phyloP scores from a whole-genome alignment of 2,888 invertebrate genomes.

The Drosophila lacicola region DNA sequence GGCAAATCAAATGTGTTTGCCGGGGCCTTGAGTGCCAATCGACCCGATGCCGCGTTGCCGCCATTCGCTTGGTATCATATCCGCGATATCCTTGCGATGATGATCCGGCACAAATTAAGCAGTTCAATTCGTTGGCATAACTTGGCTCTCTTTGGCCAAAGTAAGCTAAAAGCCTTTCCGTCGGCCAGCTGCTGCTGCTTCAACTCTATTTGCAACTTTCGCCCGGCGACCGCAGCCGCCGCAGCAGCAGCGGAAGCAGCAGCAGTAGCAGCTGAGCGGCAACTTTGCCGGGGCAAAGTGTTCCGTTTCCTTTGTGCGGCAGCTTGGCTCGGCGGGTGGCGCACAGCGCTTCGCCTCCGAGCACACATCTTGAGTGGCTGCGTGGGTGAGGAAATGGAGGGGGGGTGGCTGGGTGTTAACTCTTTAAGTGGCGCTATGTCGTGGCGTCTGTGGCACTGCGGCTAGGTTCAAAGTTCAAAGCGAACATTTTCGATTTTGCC shows the following conservation, averaged over 20 bases:
- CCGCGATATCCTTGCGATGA: constrained; percentile 53
- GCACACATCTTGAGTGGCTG: constrained; percentile 2
- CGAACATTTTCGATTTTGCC: constrained; percentile 73
- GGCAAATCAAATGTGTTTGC: constrained; percentile 73
- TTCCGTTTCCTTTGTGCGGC: constrained; percentile 74
- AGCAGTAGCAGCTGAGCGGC: not conserved
- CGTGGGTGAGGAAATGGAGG: too few species aligned
- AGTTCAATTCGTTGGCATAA: constrained; percentile 44
- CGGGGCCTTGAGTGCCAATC: constrained; percentile 59
- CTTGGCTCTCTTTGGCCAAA: constrained; percentile 24
- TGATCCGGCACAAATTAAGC: constrained; percentile 26
- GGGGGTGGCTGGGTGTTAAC: constrained; percentile 13
- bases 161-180: constrained; percentile 47
- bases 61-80: constrained; percentile 48
- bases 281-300: constrained; percentile 51
- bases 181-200: constrained; percentile 1
- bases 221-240: constrained; percentile 28
- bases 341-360: constrained; percentile 14
- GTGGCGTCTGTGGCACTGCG: constrained; percentile 34
- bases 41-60: too few species aligned
- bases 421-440: constrained; percentile 57
- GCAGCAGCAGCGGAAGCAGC: constrained; percentile 12
- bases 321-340: constrained; percentile 19
- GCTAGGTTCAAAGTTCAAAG: constrained; percentile 76
- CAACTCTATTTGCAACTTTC: constrained; percentile 69